These are phyloP conservation scores for Pachyseris speciosa DNA, from an alignment of 64 coral and sea anemone genomes.

Conservation along the genomic window DNA sequence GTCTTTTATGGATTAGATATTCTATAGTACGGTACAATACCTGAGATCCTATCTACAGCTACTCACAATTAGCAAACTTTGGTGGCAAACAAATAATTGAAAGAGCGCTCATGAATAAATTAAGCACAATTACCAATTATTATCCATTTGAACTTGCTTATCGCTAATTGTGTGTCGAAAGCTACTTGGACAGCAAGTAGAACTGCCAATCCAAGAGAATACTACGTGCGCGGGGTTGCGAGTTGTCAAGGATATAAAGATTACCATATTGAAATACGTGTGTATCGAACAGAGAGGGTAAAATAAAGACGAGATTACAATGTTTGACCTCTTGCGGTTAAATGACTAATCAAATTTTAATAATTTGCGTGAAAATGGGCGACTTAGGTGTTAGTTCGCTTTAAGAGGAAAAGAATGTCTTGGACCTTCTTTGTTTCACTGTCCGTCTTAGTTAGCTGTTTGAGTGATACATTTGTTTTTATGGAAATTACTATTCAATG, in stretches of 20 bases:
- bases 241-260: neutral
- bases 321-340: neutral
- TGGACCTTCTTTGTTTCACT: neutral
- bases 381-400: neutral
- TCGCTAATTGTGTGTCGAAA: slow-evolving; percentile 8
- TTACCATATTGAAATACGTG: neutral
- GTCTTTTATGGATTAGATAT: neutral
- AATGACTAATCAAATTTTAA: slow-evolving; percentile 2
- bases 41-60: neutral
- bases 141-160: slow-evolving; percentile 11
- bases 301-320: neutral
- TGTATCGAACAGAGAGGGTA: neutral
- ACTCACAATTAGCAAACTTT: neutral
- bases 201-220: neutral
- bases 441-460: neutral
- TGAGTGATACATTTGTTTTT: neutral
- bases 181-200: neutral
- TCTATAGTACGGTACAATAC: neutral
- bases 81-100: slow-evolving; percentile 29
- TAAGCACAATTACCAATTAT: slow-evolving; percentile 31
- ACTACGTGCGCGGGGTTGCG: neutral
- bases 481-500: neutral
- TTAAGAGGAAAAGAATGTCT: neutral
- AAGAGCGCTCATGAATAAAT: slow-evolving; percentile 47
- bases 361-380: neutral